Percentiles rank a stretch among this genome's conserved stretches.
phyloP scores from a whole-genome alignment of 2,113 vertebrate species.

The Mirounga angustirostris region DNA sequence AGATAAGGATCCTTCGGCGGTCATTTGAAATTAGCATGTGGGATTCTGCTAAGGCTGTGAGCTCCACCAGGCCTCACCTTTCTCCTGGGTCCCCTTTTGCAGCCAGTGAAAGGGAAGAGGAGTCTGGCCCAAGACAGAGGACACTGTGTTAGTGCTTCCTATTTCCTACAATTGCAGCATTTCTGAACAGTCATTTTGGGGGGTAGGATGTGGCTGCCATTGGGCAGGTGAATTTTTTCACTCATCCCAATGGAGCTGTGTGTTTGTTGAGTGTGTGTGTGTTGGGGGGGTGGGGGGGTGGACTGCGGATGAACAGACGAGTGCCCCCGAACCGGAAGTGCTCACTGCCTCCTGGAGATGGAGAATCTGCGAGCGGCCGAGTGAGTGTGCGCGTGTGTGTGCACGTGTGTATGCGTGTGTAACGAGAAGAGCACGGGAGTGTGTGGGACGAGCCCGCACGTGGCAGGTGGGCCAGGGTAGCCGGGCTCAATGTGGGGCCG shows the following conservation, averaged over 20 bases:
- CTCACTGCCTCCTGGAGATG: neutral
- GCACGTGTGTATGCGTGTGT: too few species aligned
- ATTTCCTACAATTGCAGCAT: neutral
- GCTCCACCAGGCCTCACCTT: neutral
- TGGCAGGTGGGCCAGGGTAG: too few species aligned
- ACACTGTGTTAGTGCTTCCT: neutral
- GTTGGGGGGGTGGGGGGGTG: too few species aligned
- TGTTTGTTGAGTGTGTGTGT: neutral
- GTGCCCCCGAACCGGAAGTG: neutral
- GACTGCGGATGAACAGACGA: neutral
- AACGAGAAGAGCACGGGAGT: neutral
- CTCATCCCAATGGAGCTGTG: neutral
- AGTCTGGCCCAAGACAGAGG: neutral
- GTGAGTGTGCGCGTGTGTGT: accelerated
- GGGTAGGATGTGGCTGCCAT: neutral
- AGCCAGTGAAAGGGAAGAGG: neutral
- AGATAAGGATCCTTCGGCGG: neutral
- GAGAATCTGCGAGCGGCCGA: neutral
- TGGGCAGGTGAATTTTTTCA: neutral
- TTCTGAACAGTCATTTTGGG: neutral
- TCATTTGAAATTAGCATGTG: neutral
- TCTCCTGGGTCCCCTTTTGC: neutral
- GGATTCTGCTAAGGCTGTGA: neutral
- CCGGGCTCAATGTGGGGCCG: neutral
- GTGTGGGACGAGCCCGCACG: neutral